Percentiles rank a stretch among this genome's conserved stretches.
Conservation (phyloP, 2,113 vertebrate genomes). For the Pseudorectes ferrugineus region DNA sequence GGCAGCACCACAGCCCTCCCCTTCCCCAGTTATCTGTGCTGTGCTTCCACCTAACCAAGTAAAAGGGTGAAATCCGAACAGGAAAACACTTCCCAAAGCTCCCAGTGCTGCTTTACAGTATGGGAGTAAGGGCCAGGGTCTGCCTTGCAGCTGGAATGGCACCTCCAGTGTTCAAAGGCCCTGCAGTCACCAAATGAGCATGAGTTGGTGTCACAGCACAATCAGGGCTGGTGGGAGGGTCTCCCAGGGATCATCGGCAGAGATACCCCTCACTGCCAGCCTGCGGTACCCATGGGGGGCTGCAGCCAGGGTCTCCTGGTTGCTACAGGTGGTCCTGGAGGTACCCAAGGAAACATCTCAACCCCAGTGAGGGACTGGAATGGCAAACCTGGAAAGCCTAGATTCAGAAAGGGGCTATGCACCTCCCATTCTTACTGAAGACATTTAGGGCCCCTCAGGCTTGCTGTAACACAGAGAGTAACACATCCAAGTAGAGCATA, state of each 20-base stretch:
- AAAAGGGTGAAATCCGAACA: not conserved
- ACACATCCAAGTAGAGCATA: not conserved
- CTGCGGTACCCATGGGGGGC: not conserved
- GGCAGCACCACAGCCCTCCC: not conserved
- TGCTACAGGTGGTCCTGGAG: not conserved
- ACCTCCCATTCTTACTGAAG: not conserved
- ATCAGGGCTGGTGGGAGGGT: not conserved
- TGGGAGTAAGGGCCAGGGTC: not conserved
- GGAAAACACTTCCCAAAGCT: not conserved
- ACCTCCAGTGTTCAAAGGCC: not conserved
- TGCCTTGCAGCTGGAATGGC: not conserved
- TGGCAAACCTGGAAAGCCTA: not conserved
- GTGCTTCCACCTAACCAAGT: not conserved
- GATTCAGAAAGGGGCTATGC: not conserved
- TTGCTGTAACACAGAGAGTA: not conserved
- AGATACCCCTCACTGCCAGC: not conserved
- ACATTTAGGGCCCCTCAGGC: not conserved
- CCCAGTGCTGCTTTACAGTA: not conserved
- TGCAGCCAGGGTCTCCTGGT: not conserved
- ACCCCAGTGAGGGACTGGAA: not conserved
- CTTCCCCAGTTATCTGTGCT: not conserved
- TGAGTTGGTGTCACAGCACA: rapidly evolving
- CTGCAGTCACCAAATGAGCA: not conserved
- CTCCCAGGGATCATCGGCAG: not conserved
- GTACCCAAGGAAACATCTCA: not conserved